Evolutionary conservation across 2,888 invertebrate species (phyloP), one percentile per base, ranked within the genome.

Genomic region (Lacanobia wlatinum): DNA sequence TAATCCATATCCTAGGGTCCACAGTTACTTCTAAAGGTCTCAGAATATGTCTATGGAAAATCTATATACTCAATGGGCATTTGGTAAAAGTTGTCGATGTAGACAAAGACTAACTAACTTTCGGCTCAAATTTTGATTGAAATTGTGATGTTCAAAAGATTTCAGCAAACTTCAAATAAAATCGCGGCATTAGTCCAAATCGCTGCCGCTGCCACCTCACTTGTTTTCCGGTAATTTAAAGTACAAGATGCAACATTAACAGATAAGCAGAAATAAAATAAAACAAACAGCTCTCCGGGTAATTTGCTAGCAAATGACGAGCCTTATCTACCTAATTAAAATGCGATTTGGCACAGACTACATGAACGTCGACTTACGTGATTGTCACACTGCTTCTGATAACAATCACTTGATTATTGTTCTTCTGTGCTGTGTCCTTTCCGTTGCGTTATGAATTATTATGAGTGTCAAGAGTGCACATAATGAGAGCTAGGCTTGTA

Each of bases 251-350:
- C 87, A 90, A 90, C 92, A 94, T 92, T 92, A 92, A 84, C 85
- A 93, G 95, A 95, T 95, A 95, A 94, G 90, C 86, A 89, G 88
- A 93, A 92, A 93, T 91, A 91, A 92, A 93, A 93, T 93, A 94
- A 94, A 94, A 93, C 92, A 92, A 93, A 94, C 91, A 90, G 89
- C 89, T 90, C 89, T 84, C 84, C 85, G 91, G 91, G 93, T 91
- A 96, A 96, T 95, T 95, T 94, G 91, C 94, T 90, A 90, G 92
- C 94, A 94, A 96, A 96, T 94, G 94, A 90, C 91, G 76, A 86
- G 84, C 87, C 93, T 94, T 95, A 95, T 95, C 95, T 93, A 78
- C 75, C 92, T 95, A 96, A 96, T 96, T 96, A 96, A 96, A 95
- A 95, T 92, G 92, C 95, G 93, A 96, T 96, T 96, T 95, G 92